Base-by-base conservation (phyloP, 2,888 invertebrate genomes). In the Patella ulyssiponensis region DNA sequence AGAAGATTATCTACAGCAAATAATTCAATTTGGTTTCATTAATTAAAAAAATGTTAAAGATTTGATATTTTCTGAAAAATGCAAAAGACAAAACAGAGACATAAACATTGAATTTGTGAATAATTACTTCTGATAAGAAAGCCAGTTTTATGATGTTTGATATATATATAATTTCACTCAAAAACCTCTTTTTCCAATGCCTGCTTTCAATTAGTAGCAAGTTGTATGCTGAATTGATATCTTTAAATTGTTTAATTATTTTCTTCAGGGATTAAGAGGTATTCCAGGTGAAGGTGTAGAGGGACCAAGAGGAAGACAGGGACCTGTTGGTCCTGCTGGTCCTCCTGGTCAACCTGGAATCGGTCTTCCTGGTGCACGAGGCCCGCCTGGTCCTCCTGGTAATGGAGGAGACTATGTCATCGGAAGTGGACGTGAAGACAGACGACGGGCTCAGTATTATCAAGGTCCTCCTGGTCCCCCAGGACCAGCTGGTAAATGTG, bases 381-480 rank as follows among this genome's bases (percentile, higher is more conserved):
- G 85, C 11, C 83, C 82, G 5, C 85, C 82, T 77, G 86, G 86
- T 12, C 83, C 83, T 44, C 86, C 82, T 33, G 85, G 85, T 2
- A 85, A 81, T 1, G 75, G 80, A 15, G 84, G 86, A 69, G 81
- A 83, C 56, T 70, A 51, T 54, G 33, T 64, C 23, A 58, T 74
- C 15, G 20, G 64, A 64, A 23, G 64, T 33, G 79, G 77, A 12
- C 58, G 70, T 33, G 82, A 81, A 11, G 72, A 72, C 11, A 71
- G 71, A 4, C 82, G 83, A 17, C 44, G 44, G 44, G 44, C 44
- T 44, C 44, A 44, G 9, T 44, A 44, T 44, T 75, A 76, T 1
- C 85, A 78, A 72, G 85, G 88, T 2, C 87, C 86, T 11, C 87
- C 86, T 12, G 89, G 89, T 7, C 87, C 87, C 1, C 85, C 86